phyloP scores from a whole-genome alignment of 1,140 invertebrate genomes.

The Cydia amplana region DNA sequence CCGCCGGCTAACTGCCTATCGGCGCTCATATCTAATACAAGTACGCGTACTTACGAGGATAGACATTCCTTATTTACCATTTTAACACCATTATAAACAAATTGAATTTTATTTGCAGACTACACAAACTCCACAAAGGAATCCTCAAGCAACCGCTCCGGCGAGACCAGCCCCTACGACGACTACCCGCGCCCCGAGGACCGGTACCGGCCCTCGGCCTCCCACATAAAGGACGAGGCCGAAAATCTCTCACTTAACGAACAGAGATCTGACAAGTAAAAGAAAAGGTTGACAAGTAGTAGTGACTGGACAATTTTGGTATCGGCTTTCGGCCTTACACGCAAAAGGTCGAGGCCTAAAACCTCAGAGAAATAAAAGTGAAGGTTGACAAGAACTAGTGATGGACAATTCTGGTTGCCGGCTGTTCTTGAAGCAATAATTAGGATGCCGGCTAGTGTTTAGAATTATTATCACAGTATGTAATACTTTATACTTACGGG shows the following conservation, averaged over 20 bases:
- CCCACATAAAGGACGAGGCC: slow-evolving; percentile 73
- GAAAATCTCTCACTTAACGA: slow-evolving; percentile 78
- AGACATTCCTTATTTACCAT: too few species aligned
- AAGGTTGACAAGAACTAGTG: slow-evolving; percentile 63
- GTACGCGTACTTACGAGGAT: too few species aligned
- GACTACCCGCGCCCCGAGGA: slow-evolving; percentile 67
- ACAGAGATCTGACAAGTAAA: slow-evolving; percentile 74
- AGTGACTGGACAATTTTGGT: slow-evolving; percentile 39
- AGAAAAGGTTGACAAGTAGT: slow-evolving; percentile 4
- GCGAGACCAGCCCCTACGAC: slow-evolving; percentile 69
- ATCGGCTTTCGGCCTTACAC: slow-evolving; percentile 65
- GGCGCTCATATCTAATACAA: too few species aligned
- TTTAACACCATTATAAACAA: too few species aligned
- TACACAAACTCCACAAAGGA: slow-evolving; percentile 67
- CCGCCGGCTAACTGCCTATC: too few species aligned
- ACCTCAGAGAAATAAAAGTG: slow-evolving; percentile 57
- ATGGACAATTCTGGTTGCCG: slow-evolving; percentile 12
- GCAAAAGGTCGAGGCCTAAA: slow-evolving; percentile 73
- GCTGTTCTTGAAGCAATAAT: slow-evolving; percentile 22
- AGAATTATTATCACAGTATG: slow-evolving; percentile 62
- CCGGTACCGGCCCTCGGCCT: slow-evolving; percentile 64
- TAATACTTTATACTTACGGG: slow-evolving; percentile 74
- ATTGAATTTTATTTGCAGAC: slow-evolving; percentile 47
- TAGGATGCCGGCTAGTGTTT: slow-evolving; percentile 31
- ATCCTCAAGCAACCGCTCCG: slow-evolving; percentile 69